These are phyloP conservation scores for Amphiduros pacificus DNA, from an alignment of 2,888 invertebrate species.

Conservation along the genomic window DNA sequence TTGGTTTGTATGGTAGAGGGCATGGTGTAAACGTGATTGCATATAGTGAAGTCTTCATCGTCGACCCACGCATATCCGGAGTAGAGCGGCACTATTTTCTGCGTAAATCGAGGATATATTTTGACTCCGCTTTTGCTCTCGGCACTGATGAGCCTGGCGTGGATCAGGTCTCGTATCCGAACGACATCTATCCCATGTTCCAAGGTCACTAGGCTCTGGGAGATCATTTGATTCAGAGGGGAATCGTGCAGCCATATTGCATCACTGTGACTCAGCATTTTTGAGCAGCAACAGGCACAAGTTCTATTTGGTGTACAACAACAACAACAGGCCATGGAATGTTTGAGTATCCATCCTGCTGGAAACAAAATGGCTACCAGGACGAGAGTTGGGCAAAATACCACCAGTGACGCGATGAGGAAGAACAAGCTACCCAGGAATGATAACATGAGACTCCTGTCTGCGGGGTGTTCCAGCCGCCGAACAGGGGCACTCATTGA, in stretches of 20 bases:
- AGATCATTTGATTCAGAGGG: conserved; percentile 50
- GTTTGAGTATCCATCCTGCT: conserved; percentile 49
- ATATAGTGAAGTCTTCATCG: conserved; percentile 62
- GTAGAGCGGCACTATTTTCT: conserved; percentile 57
- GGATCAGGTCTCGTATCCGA: conserved; percentile 61
- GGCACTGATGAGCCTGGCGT: conserved; percentile 59
- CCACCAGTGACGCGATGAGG: conserved; percentile 54
- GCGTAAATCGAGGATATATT: conserved; percentile 62
- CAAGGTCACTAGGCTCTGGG: conserved; percentile 62
- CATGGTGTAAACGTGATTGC: conserved; percentile 62
- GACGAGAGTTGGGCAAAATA: conserved; percentile 61
- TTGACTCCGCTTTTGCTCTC: conserved; percentile 53
- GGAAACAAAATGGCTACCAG: conserved; percentile 58
- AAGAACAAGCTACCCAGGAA: conserved; percentile 45
- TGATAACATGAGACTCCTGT: conserved; percentile 53
- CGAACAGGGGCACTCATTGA: conserved; percentile 57
- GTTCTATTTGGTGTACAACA: conserved; percentile 40
- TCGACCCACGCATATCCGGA: conserved; percentile 63
- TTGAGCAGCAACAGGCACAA: conserved; percentile 47
- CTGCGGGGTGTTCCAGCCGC: conserved; percentile 59
- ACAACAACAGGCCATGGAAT: conserved; percentile 46
- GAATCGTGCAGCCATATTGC: conserved; percentile 61
- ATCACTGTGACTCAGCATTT: conserved; percentile 59
- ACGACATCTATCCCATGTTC: conserved; percentile 61
- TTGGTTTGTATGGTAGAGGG: conserved; percentile 52